Evolutionary conservation across 2,888 invertebrate genomes (phyloP).

Genomic region (Agrochola lychnidis): DNA sequence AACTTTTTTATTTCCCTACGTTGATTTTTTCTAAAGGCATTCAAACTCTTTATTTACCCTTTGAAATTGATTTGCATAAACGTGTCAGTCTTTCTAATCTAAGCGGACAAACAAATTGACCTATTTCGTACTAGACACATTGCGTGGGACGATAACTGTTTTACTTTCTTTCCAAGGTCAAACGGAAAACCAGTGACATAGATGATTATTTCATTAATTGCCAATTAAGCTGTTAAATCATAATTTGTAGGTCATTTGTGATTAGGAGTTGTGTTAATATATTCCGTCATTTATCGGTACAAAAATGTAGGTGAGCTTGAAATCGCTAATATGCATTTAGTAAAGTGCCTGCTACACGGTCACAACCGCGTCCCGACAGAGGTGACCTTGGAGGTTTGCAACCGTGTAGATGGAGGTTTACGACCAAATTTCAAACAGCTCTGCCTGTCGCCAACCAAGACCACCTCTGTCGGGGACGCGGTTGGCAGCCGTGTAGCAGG

Average conservation of each 20-base stretch:
- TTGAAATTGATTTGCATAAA: conserved; percentile 35
- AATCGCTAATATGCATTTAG: not conserved
- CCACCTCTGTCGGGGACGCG: no score
- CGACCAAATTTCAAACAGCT: no score
- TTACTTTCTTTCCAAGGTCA: conserved; percentile 39
- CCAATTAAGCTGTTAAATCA: conserved; percentile 7
- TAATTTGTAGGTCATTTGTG: conserved; percentile 2
- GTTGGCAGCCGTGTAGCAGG: no score
- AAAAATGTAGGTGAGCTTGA: not conserved
- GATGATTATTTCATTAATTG: conserved; percentile 29
- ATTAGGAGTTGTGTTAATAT: not conserved
- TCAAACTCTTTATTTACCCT: conserved; percentile 9
- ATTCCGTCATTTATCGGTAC: not conserved
- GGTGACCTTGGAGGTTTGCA: no score
- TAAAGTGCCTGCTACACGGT: no score
- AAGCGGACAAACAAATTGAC: conserved; percentile 37
- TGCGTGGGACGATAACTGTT: conserved; percentile 39
- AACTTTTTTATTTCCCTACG: not conserved
- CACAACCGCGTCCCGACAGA: no score
- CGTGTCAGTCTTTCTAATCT: conserved; percentile 7
- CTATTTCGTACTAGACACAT: conserved; percentile 25
- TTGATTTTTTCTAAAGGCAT: not conserved
- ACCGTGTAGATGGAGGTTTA: no score
- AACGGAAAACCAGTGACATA: conserved; percentile 22
- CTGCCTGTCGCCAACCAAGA: no score